These are phyloP conservation scores for Megaceryle maxima DNA, from an alignment of 2,113 vertebrate species.

Conservation along the genomic window DNA sequence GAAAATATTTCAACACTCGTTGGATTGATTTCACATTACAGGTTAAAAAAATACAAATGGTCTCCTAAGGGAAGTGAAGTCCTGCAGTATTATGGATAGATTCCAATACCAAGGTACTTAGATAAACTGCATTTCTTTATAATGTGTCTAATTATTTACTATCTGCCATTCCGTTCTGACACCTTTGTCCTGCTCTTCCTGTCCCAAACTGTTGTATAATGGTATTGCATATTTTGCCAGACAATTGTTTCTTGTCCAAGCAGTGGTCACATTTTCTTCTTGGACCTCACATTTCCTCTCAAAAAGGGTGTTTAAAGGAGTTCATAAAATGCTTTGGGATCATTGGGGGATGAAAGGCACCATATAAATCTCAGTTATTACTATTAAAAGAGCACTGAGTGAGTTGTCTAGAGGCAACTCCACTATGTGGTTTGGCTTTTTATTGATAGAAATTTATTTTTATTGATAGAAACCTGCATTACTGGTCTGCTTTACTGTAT, in stretches of 20 bases:
- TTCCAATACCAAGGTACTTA: background rate
- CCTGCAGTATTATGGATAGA: background rate
- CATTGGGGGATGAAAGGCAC: background rate
- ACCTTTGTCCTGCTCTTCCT: background rate
- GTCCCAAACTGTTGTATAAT: background rate
- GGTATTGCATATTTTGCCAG: background rate
- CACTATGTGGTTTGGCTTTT: background rate
- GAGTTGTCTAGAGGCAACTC: constrained; percentile 15
- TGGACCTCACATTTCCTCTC: background rate
- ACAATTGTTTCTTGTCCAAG: background rate
- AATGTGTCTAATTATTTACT: background rate
- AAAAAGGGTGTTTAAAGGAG: background rate
- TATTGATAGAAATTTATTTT: background rate
- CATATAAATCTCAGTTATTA: constrained; percentile 27
- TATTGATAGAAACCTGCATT: constrained; percentile 21
- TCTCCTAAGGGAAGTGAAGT: background rate
- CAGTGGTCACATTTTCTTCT: background rate
- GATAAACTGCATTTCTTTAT: background rate
- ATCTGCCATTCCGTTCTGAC: background rate
- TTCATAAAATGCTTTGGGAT: constrained; percentile 4
- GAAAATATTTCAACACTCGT: background rate
- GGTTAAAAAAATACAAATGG: background rate
- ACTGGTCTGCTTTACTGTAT: constrained; percentile 14
- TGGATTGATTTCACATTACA: background rate
- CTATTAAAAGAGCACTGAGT: constrained; percentile 19